phyloP scores from a whole-genome alignment of 2,113 vertebrate species.

The Corvus hawaiiensis region DNA sequence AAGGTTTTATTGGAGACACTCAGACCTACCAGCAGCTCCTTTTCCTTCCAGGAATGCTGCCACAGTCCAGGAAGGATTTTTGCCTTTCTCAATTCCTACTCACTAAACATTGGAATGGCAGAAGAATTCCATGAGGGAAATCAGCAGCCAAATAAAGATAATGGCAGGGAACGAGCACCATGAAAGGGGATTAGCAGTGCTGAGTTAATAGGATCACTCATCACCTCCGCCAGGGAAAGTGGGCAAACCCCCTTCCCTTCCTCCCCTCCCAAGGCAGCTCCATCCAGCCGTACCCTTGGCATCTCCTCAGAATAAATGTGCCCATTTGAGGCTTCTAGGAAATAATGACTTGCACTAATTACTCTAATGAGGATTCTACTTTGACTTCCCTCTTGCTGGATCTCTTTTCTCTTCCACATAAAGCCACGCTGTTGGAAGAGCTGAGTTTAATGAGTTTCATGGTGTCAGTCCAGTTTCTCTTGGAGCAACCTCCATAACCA shows the following conservation, averaged over 20 bases:
- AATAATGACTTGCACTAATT: slow-evolving; percentile 59
- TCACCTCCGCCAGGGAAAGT: background rate
- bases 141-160: slow-evolving; percentile 6
- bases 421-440: background rate
- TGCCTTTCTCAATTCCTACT: background rate
- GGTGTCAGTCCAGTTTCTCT: slow-evolving; percentile 9
- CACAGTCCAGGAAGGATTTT: background rate
- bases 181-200: slow-evolving; percentile 26
- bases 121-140: slow-evolving; percentile 2
- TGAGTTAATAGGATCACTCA: background rate
- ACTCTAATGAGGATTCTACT: slow-evolving; percentile 38
- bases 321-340: background rate
- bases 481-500: slow-evolving; percentile 20
- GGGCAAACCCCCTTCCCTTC: background rate
- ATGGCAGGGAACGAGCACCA: slow-evolving; percentile 6
- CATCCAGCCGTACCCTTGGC: background rate
- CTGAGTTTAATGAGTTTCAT: slow-evolving; percentile 9
- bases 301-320: background rate
- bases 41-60: background rate
- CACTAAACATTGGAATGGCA: background rate
- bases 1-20: background rate
- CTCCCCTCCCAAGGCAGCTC: background rate
- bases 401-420: background rate
- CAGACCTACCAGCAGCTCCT: background rate
- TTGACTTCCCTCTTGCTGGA: background rate